Evolutionary conservation across 1,140 invertebrate species (phyloP), one percentile per base, ranked within the genome.

Genomic region (Aphelinus atriplicis): DNA sequence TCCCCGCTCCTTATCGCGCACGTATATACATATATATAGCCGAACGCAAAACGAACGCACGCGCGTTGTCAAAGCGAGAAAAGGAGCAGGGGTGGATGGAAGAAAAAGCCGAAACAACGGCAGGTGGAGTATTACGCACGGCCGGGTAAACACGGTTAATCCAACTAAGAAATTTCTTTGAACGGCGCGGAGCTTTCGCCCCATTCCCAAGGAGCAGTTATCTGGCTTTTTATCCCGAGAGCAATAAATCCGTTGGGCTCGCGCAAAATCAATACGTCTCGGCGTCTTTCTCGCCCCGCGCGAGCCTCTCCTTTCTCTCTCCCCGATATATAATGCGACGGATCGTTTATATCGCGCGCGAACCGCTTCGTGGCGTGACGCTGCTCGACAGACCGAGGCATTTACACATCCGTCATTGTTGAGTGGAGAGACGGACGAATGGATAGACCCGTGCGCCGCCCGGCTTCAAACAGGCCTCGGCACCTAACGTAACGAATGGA

Each of bases 131-230:
- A 74, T 74, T 74, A 63, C 42, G 3, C 43, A 58, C 47, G 51
- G 61, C 3, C 47, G 46, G 67, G 61, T 70, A 75, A 70, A 75
- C 67, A 65, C 26, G 46, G 73, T 65, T 75, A 75, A 75, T 75
- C 61, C 55, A 70, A 70, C 73, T 70, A 70, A 70, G 73, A 75
- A 75, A 70, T 70, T 69, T 75, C 73, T 63, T 69, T 58, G 73
- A 70, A 10, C 65, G 46, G 58, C 48, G 53, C 4, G 4, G 42
- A n/a, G 46, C 63, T 50, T 61, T 67, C 10, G 47, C 42, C 61
- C 43, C 45, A 4, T 58, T 65, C 55, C 47, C 43, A 6, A 26
- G 26, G 26, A 42, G 6, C 64, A 61, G 56, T 73, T 73, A 62
- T 58, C 51, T 68, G 43, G 42, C 43, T 68, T 68, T 73, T 74